Conservation (phyloP, 1,140 invertebrate genomes). For the Euura lappo region DNA sequence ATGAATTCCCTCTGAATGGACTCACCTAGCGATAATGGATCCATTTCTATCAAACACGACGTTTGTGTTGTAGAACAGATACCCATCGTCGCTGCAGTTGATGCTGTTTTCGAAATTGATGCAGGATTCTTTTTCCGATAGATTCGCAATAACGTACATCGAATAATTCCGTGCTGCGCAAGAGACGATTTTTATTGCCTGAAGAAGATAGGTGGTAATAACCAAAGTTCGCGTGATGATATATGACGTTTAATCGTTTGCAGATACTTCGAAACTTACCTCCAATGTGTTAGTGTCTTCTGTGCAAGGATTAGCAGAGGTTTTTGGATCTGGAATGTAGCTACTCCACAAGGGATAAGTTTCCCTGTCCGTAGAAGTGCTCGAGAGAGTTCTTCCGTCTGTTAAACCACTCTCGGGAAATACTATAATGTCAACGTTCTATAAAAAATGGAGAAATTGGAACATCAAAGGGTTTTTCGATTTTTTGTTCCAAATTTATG, state of each 20-base stretch:
- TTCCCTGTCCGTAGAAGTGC: conserved; percentile 18
- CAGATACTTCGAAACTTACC: conserved; percentile 12
- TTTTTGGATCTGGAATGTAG: conserved; percentile 37
- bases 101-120: conserved; percentile 24
- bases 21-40: conserved; percentile 63
- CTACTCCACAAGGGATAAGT: conserved; percentile 53
- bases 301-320: conserved; percentile 32
- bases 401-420: conserved; percentile 79
- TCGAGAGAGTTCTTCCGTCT: conserved; percentile 26
- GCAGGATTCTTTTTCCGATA: conserved; percentile 70
- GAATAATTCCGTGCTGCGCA: conserved; percentile 61
- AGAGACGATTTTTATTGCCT: conserved; percentile 60
- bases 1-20: too few species aligned
- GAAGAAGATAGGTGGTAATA: not conserved
- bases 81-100: conserved; percentile 45
- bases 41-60: conserved; percentile 75
- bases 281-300: conserved; percentile 26
- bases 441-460: conserved; percentile 21
- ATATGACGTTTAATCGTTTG: not conserved
- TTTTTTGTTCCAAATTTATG: too few species aligned
- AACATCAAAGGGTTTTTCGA: not conserved
- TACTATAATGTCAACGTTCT: conserved; percentile 80
- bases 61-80: conserved; percentile 75
- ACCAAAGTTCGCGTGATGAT: too few species aligned
- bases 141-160: conserved; percentile 75